These are phyloP conservation scores for Arrhopalites spinosus DNA, from an alignment of 2,888 invertebrate species.

Conservation along the genomic window DNA sequence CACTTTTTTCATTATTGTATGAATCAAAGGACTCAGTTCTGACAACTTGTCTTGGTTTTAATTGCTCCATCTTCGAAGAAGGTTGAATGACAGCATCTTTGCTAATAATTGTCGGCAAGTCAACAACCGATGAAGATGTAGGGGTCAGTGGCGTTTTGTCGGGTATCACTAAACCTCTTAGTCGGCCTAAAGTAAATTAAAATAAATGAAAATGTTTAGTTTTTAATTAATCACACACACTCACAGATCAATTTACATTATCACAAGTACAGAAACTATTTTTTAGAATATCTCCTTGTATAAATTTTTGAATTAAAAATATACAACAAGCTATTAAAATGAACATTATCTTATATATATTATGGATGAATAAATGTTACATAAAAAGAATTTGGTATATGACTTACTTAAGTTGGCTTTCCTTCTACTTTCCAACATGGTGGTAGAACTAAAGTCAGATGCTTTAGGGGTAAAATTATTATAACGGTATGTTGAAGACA, in stretches of 20 bases:
- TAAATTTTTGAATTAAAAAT: no score
- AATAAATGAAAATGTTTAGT: no score
- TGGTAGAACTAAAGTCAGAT: slow-evolving; percentile 7
- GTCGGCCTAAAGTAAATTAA: slow-evolving; percentile 65
- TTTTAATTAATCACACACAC: no score
- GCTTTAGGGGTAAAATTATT: slow-evolving; percentile 28
- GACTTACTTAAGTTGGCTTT: slow-evolving; percentile 71
- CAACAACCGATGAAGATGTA: slow-evolving; percentile 66
- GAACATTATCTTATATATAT: no score
- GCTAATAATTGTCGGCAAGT: slow-evolving; percentile 83
- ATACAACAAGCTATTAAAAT: no score
- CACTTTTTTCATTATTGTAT: slow-evolving; percentile 26
- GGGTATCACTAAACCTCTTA: slow-evolving; percentile 86
- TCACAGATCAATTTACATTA: no score
- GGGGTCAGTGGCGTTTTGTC: slow-evolving; percentile 65
- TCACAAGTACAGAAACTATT: no score
- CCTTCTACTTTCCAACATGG: slow-evolving; percentile 70
- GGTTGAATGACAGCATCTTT: slow-evolving; percentile 65
- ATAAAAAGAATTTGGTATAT: no score
- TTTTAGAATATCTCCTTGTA: no score
- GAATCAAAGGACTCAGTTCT: slow-evolving; percentile 50
- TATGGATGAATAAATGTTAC: no score
- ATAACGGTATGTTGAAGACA: slow-evolving; percentile 36
- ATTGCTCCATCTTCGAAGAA: slow-evolving; percentile 14
- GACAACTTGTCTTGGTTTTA: slow-evolving; percentile 29